Percentiles rank a stretch among this genome's conserved stretches.
These are phyloP conservation scores for Danio jaintianensis DNA, from an alignment of 2,797 vertebrate species.

Conservation along the genomic window DNA sequence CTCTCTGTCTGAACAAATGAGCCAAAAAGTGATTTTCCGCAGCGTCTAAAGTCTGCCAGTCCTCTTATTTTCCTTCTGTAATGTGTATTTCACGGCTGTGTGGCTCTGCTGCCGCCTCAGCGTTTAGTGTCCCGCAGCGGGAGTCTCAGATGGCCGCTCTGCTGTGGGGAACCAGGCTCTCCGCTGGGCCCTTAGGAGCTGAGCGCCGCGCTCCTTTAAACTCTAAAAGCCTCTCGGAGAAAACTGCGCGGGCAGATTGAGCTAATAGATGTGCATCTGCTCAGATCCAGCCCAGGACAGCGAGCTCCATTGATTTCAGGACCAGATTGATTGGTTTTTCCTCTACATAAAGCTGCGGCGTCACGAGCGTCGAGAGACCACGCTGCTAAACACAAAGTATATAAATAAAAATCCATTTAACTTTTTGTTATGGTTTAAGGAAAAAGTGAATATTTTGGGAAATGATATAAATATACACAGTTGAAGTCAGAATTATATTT, in stretches of 20 bases:
- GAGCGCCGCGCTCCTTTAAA: conserved; percentile 15
- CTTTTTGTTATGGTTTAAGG: no score
- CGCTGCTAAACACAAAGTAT: no score
- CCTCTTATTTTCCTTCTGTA: conserved; percentile 43
- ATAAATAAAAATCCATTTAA: no score
- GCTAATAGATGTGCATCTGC: conserved; percentile 46
- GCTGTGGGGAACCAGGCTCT: neutral
- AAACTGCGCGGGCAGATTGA: conserved; percentile 22
- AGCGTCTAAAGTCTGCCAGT: neutral
- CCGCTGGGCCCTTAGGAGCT: conserved; percentile 24
- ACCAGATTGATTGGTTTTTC: conserved; percentile 47
- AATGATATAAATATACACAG: no score
- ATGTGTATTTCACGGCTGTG: conserved; percentile 71
- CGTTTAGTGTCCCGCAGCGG: conserved; percentile 65
- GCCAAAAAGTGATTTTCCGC: no score
- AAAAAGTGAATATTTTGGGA: no score
- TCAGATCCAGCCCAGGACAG: neutral
- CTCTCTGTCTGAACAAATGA: no score
- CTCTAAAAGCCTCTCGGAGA: conserved; percentile 44
- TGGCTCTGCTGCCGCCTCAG: conserved; percentile 68
- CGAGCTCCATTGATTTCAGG: conserved; percentile 50
- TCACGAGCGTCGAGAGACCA: conserved; percentile 20
- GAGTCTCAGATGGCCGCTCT: conserved; percentile 4
- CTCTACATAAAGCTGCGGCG: conserved; percentile 31
- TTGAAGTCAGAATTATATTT: no score